Conservation (phyloP, 2,113 vertebrate genomes). For the Pterophyllum scalare region DNA sequence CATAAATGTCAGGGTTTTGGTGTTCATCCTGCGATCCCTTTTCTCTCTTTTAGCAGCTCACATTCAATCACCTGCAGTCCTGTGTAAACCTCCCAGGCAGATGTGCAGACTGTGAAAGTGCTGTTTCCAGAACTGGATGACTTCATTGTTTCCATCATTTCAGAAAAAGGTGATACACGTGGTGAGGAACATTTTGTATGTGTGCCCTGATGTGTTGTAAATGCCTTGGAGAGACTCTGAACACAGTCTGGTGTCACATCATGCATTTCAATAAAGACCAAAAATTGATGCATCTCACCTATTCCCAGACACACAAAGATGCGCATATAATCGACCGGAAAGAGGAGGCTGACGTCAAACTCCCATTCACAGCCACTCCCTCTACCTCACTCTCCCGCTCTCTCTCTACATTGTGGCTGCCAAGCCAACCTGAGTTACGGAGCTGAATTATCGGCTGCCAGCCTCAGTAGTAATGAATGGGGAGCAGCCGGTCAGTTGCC, state of each 20-base stretch:
- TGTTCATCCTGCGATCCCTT: not conserved
- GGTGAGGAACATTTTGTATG: constrained; percentile 1
- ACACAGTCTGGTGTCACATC: constrained; percentile 29
- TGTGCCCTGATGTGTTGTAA: constrained; percentile 20
- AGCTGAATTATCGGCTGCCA: constrained; percentile 57
- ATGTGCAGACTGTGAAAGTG: not conserved
- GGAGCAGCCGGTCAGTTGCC: constrained; percentile 45
- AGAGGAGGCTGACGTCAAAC: constrained; percentile 71
- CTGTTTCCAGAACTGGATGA: constrained; percentile 1
- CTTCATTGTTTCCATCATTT: constrained; percentile 34
- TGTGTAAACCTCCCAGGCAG: not conserved
- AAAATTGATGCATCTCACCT: constrained; percentile 50
- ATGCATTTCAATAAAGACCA: constrained; percentile 57
- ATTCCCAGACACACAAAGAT: constrained; percentile 43
- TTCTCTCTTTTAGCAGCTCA: not conserved
- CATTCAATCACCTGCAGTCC: not conserved
- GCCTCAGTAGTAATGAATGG: constrained; percentile 45
- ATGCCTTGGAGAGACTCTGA: constrained; percentile 12
- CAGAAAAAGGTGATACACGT: constrained; percentile 36
- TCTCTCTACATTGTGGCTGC: constrained; percentile 35
- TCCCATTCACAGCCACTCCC: constrained; percentile 57
- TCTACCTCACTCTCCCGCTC: constrained; percentile 8
- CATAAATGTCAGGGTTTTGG: constrained; percentile 20
- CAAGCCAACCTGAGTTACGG: constrained; percentile 56
- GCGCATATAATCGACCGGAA: constrained; percentile 46